Evolutionary conservation across 1,140 invertebrate species (phyloP).

Genomic region (Rhizoglyphus robini): DNA sequence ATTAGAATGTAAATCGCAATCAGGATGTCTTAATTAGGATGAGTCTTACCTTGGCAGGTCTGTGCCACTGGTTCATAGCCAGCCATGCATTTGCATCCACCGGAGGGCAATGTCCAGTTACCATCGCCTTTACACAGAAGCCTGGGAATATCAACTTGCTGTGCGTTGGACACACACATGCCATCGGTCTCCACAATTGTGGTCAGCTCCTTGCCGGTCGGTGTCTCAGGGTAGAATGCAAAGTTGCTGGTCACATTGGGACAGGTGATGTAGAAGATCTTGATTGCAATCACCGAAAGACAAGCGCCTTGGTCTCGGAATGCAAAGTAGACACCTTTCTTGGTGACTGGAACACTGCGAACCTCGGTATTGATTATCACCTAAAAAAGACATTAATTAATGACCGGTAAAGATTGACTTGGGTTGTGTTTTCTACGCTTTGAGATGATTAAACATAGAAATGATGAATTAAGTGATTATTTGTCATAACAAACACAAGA

Average conservation of each 20-base stretch:
- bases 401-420: background rate
- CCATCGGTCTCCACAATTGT: slow-evolving; percentile 80
- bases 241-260: slow-evolving; percentile 82
- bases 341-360: slow-evolving; percentile 79
- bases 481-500: slow-evolving; percentile 13
- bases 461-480: slow-evolving; percentile 9
- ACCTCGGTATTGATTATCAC: slow-evolving; percentile 84
- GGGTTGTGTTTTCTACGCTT: no score
- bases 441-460: slow-evolving; percentile 1
- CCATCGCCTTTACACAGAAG: slow-evolving; percentile 90
- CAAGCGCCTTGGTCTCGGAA: slow-evolving; percentile 94
- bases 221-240: slow-evolving; percentile 77
- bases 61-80: slow-evolving; percentile 62
- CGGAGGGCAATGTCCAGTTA: slow-evolving; percentile 72
- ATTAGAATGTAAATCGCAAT: slow-evolving; percentile 15
- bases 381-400: slow-evolving; percentile 13
- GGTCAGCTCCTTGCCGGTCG: slow-evolving; percentile 76
- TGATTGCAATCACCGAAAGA: slow-evolving; percentile 83
- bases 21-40: background rate
- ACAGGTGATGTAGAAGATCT: slow-evolving; percentile 90
- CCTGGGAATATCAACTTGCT: slow-evolving; percentile 53
- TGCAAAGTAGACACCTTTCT: slow-evolving; percentile 91
- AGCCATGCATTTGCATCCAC: slow-evolving; percentile 79
- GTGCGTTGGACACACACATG: slow-evolving; percentile 70
- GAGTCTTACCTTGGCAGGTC: slow-evolving; percentile 28